phyloP scores from a whole-genome alignment of 2,113 vertebrate species.

The Vireo altiloquus region DNA sequence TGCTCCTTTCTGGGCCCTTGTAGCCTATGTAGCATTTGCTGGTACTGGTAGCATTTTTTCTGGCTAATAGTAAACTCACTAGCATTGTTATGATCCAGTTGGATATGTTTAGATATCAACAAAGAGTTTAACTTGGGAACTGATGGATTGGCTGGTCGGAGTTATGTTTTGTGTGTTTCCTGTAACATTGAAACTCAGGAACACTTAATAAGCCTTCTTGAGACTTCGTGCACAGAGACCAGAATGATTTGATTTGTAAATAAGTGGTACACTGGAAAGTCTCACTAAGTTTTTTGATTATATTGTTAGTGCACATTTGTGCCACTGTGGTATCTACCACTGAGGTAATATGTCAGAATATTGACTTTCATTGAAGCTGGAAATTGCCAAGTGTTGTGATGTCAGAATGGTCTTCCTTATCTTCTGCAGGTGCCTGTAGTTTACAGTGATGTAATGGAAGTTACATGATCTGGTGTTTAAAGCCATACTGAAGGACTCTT shows the following conservation, averaged over 20 bases:
- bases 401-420: not conserved
- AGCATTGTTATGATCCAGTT: not conserved
- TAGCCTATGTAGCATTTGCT: not conserved
- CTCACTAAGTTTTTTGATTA: not conserved
- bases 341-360: not conserved
- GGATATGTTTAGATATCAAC: not conserved
- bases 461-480: not conserved
- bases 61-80: not conserved
- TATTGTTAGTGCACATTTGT: not conserved
- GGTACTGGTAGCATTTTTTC: not conserved
- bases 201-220: not conserved
- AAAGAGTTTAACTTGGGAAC: not conserved
- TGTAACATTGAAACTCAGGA: not conserved
- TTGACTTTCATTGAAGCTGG: not conserved
- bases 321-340: not conserved
- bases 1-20: not conserved
- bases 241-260: not conserved
- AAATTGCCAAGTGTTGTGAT: not conserved
- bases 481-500: not conserved
- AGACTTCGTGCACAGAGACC: not conserved
- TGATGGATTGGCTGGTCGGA: not conserved
- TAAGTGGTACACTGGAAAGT: not conserved
- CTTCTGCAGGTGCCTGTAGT: not conserved
- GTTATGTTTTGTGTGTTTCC: not conserved
- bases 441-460: not conserved